These are phyloP conservation scores for Prostheceraeus crozeri DNA, from an alignment of 2,888 invertebrate species.

Conservation along the genomic window DNA sequence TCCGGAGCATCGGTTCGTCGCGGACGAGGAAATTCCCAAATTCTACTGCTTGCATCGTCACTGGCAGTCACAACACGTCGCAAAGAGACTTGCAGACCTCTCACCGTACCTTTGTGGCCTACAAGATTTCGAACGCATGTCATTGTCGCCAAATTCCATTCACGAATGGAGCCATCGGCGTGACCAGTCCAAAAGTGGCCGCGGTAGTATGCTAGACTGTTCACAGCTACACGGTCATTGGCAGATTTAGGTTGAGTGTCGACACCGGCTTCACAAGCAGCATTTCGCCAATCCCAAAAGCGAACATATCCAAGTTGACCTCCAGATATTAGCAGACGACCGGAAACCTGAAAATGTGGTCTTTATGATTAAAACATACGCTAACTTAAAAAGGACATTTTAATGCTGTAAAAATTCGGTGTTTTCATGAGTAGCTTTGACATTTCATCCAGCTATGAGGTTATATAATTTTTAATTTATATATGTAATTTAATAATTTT, in stretches of 20 bases:
- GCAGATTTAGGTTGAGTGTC: constrained; percentile 47
- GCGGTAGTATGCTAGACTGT: constrained; percentile 44
- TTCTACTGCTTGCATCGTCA: constrained; percentile 26
- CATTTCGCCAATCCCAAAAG: constrained; percentile 48
- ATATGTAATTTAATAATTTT: no score
- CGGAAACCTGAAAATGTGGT: constrained; percentile 47
- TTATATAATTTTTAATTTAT: no score
- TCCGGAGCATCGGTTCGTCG: no score
- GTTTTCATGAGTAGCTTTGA: no score
- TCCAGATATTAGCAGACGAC: constrained; percentile 46
- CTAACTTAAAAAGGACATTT: constrained; percentile 36
- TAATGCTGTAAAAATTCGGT: no score
- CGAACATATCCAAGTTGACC: constrained; percentile 45
- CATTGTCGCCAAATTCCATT: constrained; percentile 53
- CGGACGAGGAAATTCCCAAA: constrained; percentile 16
- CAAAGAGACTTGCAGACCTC: constrained; percentile 47
- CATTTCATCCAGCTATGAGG: no score
- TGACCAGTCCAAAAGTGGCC: constrained; percentile 47
- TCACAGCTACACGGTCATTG: constrained; percentile 42
- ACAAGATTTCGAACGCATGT: constrained; percentile 49
- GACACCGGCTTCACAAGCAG: constrained; percentile 48
- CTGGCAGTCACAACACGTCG: constrained; percentile 19
- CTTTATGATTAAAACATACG: neutral
- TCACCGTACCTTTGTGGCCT: constrained; percentile 50
- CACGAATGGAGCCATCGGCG: constrained; percentile 47